Evolutionary conservation across 2,888 invertebrate genomes (phyloP).

Genomic region (Blomia tropicalis): DNA sequence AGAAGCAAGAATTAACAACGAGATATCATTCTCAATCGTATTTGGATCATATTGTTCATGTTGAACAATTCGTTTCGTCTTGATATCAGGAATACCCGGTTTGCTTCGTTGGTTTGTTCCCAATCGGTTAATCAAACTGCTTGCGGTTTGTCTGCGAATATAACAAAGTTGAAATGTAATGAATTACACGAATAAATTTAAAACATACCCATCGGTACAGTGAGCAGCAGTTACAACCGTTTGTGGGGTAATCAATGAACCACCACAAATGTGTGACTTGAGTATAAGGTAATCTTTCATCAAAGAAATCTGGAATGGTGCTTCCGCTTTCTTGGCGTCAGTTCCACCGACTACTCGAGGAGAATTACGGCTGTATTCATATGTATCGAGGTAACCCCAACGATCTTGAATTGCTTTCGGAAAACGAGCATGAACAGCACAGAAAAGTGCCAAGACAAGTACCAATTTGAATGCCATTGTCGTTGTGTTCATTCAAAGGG

Average conservation of each 20-base stretch:
- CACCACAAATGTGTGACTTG: conserved; percentile 13
- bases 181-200: not conserved
- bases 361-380: not conserved
- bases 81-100: not conserved
- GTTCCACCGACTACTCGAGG: not conserved
- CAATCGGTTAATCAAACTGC: not conserved
- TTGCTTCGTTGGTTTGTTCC: not conserved
- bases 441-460: not conserved
- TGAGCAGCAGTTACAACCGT: conserved; percentile 19
- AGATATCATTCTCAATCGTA: conserved; percentile 16
- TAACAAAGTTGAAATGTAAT: not conserved
- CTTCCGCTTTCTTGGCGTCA: not conserved
- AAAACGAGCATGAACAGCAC: not conserved
- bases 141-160: not conserved
- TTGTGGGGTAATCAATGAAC: conserved; percentile 2
- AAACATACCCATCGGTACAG: conserved; percentile 18
- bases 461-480: conserved; percentile 1
- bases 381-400: not conserved
- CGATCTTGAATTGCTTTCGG: not conserved
- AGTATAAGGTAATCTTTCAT: not conserved
- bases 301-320: conserved; percentile 15
- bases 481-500: no score
- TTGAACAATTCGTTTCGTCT: not conserved
- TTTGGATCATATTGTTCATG: conserved; percentile 1
- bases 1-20: not conserved